Base-by-base conservation (phyloP, 2,797 vertebrate genomes). In the Bovichtus variegatus region DNA sequence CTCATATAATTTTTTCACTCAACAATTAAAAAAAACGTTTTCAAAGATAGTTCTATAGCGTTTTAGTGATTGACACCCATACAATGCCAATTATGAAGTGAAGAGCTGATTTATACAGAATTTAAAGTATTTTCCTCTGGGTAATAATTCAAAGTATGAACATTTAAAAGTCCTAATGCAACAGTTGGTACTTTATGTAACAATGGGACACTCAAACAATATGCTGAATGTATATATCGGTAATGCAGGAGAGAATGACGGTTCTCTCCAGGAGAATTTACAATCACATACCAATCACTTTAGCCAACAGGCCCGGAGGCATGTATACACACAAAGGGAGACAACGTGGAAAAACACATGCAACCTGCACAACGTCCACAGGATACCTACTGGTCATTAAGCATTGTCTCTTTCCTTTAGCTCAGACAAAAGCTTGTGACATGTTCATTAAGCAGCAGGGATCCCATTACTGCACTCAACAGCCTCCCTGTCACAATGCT, bases 391-490 rank as follows among this genome's bases (percentile, higher is more conserved):
- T 85, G 90, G 88, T 87, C 91, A 93, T 91, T 86, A 87, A 81
- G 61, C 62, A 61, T 57, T 68, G 79, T 90, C 84, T 90, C 83
- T 84, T 84, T 90, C 65, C 84, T 81, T 86, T 85, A 83, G 82
- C 78, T 81, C 81, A 83, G 78, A 92, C 88, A 93, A 87, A 92
- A 84, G 87, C 91, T 87, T 81, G 87, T 90, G 91, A 94, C 92
- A 89, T 93, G 90, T 93, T 95, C 95, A 95, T 95, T 94, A 94
- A 92, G 88, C 91, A 93, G 92, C 91, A 91, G 91, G 90, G 86
- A 93, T 91, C 85, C 91, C 88, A 92, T 94, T 94, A 93, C 92
- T 70, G 86, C 88, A 87, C 89, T 92, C 91, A 90, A 81, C 90
- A 92, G 85, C 85, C 84, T 83, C 80, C 51, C 90, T 92, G 93